A percentile compares a stretch with the other conserved stretches of the same genome.
phyloP scores from a whole-genome alignment of 2,888 invertebrate species.

The Chloroclystis v-ata region DNA sequence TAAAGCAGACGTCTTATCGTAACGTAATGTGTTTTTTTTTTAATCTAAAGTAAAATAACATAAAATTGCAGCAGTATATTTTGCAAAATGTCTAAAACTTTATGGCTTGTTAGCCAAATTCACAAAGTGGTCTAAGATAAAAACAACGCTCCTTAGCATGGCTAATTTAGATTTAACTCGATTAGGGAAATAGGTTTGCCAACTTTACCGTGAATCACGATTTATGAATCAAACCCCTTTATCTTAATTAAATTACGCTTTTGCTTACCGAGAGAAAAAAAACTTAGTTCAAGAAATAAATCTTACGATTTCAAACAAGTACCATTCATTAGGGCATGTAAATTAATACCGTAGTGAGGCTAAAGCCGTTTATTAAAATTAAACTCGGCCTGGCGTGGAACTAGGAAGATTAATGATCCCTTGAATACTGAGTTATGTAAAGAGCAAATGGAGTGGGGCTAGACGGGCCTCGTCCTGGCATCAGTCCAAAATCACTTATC shows the following conservation, averaged over 20 bases:
- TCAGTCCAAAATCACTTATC: constrained; percentile 75
- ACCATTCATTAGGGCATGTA: constrained; percentile 61
- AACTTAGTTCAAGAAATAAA: constrained; percentile 37
- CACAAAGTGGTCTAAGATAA: constrained; percentile 12
- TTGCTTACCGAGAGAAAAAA: constrained; percentile 16
- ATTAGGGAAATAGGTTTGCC: constrained; percentile 21
- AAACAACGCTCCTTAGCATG: constrained; percentile 25
- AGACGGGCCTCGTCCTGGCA: constrained; percentile 67
- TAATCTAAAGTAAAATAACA: constrained; percentile 3
- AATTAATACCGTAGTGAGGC: constrained; percentile 65
- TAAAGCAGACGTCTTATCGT: too few relatives aligned
- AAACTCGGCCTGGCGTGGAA: constrained; percentile 72
- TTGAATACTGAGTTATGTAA: constrained; percentile 76
- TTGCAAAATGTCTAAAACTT: constrained; percentile 18
- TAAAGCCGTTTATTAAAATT: constrained; percentile 76
- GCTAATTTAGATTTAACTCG: constrained; percentile 28
- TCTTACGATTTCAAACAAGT: constrained; percentile 46
- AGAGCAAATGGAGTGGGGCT: constrained; percentile 72
- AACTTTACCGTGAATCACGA: constrained; percentile 25
- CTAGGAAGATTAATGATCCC: constrained; percentile 77
- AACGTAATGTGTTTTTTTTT: too few relatives aligned
- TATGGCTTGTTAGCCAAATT: constrained; percentile 19
- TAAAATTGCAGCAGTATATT: constrained; percentile 19
- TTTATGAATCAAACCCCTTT: constrained; percentile 20
- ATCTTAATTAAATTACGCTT: constrained; percentile 24